Conservation (phyloP, 1,140 invertebrate genomes). For the Acromyrmex charruanus region DNA sequence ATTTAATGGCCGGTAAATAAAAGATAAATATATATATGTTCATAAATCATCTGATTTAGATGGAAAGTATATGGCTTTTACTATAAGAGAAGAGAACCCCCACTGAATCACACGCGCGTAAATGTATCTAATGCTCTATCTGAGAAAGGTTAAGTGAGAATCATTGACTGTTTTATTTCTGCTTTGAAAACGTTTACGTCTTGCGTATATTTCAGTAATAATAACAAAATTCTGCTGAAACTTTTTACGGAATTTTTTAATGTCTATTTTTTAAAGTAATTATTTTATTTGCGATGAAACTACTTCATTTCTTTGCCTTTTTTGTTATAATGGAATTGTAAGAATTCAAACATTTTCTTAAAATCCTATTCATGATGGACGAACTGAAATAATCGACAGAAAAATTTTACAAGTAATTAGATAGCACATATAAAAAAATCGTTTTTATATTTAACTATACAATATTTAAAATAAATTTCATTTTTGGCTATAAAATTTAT, state of each 20-base stretch:
- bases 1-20: neutral
- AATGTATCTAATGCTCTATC: neutral
- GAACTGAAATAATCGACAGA: constrained; percentile 61
- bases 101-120: neutral
- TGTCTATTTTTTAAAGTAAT: neutral
- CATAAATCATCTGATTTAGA: constrained; percentile 40
- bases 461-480: neutral
- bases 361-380: constrained; percentile 22
- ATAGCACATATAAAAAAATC: neutral
- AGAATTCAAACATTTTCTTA: constrained; percentile 13
- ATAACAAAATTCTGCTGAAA: constrained; percentile 6
- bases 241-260: constrained; percentile 15
- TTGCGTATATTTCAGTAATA: neutral
- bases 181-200: neutral
- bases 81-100: neutral
- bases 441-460: neutral
- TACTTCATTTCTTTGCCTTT: neutral
- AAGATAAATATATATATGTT: constrained; percentile 2
- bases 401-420: constrained; percentile 70
- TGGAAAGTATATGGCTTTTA: neutral
- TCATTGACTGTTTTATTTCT: constrained; percentile 27
- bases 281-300: constrained; percentile 17
- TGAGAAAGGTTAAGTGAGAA: neutral
- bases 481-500: neutral
- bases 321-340: neutral